phyloP scores from a whole-genome alignment of 1,140 invertebrate genomes.

The Uloborus diversus region DNA sequence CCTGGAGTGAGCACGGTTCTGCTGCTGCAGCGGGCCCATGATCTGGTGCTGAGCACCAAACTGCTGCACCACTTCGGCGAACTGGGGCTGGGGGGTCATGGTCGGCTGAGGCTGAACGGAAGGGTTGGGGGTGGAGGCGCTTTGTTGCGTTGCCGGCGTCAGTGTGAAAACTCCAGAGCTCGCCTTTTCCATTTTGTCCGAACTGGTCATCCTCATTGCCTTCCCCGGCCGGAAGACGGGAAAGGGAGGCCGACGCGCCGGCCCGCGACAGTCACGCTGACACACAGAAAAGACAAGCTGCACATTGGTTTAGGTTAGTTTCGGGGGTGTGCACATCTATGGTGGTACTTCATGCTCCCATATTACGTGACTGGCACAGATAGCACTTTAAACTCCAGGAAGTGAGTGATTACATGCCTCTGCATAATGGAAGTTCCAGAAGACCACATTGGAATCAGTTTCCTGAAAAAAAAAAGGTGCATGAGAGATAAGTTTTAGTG shows the following conservation, averaged over 20 bases:
- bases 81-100: conserved; percentile 54
- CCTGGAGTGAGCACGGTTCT: conserved; percentile 54
- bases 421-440: conserved; percentile 54
- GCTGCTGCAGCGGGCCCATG: conserved; percentile 42
- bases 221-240: conserved; percentile 18
- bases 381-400: conserved; percentile 54
- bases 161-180: conserved; percentile 54
- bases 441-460: conserved; percentile 42
- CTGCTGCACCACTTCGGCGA: conserved; percentile 37
- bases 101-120: conserved; percentile 25
- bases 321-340: conserved; percentile 51
- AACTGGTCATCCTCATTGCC: conserved; percentile 53
- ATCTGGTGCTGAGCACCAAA: conserved; percentile 19
- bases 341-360: conserved; percentile 21
- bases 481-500: no score
- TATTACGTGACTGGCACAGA: conserved; percentile 54
- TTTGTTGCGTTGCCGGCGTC: conserved; percentile 50
- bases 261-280: conserved; percentile 54
- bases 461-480: conserved; percentile 13
- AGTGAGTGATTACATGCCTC: conserved; percentile 49
- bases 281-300: conserved; percentile 57
- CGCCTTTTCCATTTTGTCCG: conserved; percentile 57
- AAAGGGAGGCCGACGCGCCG: conserved; percentile 31
- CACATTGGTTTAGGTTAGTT: conserved; percentile 33
- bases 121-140: conserved; percentile 36